Conservation (phyloP, 2,113 vertebrate genomes). For the Gavialis gangeticus region DNA sequence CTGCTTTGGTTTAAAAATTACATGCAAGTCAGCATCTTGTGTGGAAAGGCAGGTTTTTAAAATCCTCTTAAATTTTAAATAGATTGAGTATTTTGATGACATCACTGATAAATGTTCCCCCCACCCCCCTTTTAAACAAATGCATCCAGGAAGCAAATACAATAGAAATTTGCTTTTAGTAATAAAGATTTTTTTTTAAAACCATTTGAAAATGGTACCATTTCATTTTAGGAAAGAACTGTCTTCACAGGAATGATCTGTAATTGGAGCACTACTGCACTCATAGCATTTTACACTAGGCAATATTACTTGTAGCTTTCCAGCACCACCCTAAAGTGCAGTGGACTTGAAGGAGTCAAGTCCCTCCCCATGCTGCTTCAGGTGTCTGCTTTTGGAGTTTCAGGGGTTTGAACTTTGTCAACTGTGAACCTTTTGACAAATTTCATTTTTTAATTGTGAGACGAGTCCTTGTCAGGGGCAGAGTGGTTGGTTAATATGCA, state of each 20-base stretch:
- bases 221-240: neutral
- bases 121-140: too few relatives aligned
- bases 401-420: neutral
- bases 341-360: neutral
- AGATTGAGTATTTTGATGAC: neutral
- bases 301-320: accelerated
- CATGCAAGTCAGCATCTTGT: neutral
- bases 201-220: neutral
- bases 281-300: neutral
- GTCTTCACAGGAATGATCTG: neutral
- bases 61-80: neutral
- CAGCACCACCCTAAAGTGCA: neutral
- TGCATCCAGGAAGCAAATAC: neutral
- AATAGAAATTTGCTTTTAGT: neutral
- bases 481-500: too few relatives aligned
- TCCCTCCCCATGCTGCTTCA: neutral
- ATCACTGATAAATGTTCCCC: too few relatives aligned
- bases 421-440: neutral
- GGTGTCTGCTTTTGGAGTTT: neutral
- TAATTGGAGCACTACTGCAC: neutral
- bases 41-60: neutral
- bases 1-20: neutral
- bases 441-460: neutral
- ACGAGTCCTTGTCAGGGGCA: too few relatives aligned
- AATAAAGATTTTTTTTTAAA: neutral